Conservation (phyloP, 2,113 vertebrate genomes). For the Marmota monax region DNA sequence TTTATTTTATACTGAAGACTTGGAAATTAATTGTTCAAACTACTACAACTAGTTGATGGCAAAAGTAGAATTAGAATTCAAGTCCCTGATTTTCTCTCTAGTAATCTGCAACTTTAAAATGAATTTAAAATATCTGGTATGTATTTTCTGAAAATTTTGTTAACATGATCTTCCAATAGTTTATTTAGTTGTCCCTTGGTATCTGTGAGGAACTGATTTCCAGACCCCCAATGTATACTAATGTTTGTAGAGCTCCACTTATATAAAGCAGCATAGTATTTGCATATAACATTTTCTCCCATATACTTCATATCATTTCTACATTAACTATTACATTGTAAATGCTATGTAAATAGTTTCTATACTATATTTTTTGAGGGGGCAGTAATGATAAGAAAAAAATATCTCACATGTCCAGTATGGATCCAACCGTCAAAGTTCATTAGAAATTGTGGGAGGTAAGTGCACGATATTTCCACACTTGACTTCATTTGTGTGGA, state of each 20-base stretch:
- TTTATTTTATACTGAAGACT: background rate
- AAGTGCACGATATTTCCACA: too few species aligned
- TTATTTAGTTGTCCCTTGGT: rapidly evolving
- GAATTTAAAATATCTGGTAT: background rate
- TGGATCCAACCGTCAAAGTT: background rate
- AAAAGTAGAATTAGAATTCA: constrained; percentile 16
- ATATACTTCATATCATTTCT: background rate
- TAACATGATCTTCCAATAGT: background rate
- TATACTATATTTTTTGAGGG: too few species aligned
- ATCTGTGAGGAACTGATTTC: too few species aligned
- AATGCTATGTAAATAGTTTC: background rate
- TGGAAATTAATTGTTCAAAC: background rate
- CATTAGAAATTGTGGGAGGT: background rate
- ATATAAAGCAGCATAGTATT: background rate
- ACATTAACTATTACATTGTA: background rate
- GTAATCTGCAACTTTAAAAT: background rate
- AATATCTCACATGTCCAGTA: background rate
- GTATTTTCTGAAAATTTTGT: background rate
- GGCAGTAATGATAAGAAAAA: background rate
- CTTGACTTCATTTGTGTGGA: background rate
- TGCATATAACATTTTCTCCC: too few species aligned
- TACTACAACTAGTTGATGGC: background rate
- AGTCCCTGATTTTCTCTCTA: background rate
- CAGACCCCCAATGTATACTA: background rate
- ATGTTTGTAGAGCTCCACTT: background rate